A percentile compares a stretch with the other conserved stretches of the same genome.
Conservation (phyloP, 1,140 invertebrate species). For the Aphaenogaster floridana region DNA sequence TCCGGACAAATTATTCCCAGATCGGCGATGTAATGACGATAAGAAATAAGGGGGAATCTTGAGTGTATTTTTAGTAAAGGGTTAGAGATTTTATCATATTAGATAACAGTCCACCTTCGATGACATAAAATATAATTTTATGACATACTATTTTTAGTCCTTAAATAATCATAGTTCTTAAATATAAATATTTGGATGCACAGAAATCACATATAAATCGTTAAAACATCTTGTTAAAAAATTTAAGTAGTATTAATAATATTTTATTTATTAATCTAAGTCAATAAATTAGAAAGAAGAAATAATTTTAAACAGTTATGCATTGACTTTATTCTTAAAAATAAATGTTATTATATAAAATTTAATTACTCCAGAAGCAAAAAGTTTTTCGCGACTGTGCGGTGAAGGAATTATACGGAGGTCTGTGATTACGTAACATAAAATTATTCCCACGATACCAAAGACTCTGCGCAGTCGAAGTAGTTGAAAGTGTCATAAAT, state of each 20-base stretch:
- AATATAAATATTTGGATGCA: background rate
- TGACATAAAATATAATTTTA: background rate
- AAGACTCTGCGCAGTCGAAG: slow-evolving; percentile 13
- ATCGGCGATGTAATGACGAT: slow-evolving; percentile 8
- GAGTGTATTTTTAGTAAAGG: slow-evolving; percentile 15
- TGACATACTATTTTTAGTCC: background rate
- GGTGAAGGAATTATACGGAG: slow-evolving; percentile 20
- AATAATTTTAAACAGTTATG: background rate
- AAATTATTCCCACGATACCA: slow-evolving; percentile 34
- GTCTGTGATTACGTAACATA: slow-evolving; percentile 14
- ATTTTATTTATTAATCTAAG: background rate
- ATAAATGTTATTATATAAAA: background rate
- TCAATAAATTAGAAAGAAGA: background rate
- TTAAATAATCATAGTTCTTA: slow-evolving; percentile 10
- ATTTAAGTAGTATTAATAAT: background rate
- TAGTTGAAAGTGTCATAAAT: slow-evolving; percentile 46
- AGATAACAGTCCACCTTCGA: slow-evolving; percentile 10
- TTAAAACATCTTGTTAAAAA: background rate
- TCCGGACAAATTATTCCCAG: slow-evolving; percentile 23
- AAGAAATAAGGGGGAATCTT: background rate
- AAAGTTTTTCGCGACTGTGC: background rate
- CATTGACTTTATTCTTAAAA: too few species aligned
- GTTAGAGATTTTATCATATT: background rate
- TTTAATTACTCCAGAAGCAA: background rate
- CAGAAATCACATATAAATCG: background rate